These are phyloP conservation scores for Dinocampus coccinellae DNA, from an alignment of 2,888 invertebrate genomes.

Conservation along the genomic window DNA sequence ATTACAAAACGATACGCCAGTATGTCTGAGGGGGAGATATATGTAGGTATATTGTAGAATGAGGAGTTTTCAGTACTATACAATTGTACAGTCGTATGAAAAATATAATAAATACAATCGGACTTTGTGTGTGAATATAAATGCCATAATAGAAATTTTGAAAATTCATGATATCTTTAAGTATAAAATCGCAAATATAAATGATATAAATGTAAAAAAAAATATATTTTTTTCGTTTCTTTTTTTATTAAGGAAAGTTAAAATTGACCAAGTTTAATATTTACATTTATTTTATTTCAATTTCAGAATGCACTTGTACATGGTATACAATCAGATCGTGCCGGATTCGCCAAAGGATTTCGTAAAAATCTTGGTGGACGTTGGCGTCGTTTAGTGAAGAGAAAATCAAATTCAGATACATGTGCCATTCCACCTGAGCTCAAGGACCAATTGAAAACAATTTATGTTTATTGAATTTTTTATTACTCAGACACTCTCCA, in stretches of 20 bases:
- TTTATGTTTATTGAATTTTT: slow-evolving; percentile 82
- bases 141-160: too few relatives aligned
- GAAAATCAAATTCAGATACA: slow-evolving; percentile 84
- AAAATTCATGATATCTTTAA: too few relatives aligned
- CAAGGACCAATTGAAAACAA: slow-evolving; percentile 88
- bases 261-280: background rate
- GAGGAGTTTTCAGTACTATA: background rate
- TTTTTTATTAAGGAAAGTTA: too few relatives aligned
- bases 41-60: background rate
- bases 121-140: too few relatives aligned
- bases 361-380: slow-evolving; percentile 88
- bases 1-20: slow-evolving; percentile 37
- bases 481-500: background rate
- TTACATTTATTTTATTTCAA: slow-evolving; percentile 38
- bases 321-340: slow-evolving; percentile 75
- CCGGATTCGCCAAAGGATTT: slow-evolving; percentile 84
- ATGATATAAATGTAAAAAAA: too few relatives aligned
- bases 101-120: too few relatives aligned
- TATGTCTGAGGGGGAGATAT: slow-evolving; percentile 32
- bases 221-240: background rate
- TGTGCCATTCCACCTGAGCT: slow-evolving; percentile 89
- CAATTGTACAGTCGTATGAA: too few relatives aligned
- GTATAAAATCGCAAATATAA: too few relatives aligned
- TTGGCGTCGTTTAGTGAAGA: slow-evolving; percentile 87
- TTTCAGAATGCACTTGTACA: slow-evolving; percentile 86